Base-by-base conservation (phyloP, 2,888 invertebrate genomes). In the Thyatira batis region DNA sequence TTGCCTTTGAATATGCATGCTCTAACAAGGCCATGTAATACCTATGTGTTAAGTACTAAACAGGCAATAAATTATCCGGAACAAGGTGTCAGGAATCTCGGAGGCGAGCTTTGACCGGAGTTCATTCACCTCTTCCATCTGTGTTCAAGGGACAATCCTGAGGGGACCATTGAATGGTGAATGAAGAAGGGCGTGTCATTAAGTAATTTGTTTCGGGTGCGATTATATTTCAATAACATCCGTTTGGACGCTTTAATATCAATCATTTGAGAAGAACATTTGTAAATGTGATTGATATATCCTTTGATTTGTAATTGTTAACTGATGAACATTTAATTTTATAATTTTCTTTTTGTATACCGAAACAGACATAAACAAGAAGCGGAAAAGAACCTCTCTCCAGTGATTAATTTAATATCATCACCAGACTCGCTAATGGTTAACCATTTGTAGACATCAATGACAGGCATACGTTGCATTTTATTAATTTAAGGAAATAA, bases 101-200 rank as follows among this genome's bases (percentile, higher is more conserved):
- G 68, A 65, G 67, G 66, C 65, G 53, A 61, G 67, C 73, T 65
- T 62, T 64, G 67, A 65, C 58, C 63, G 48, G 57, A 64, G 87
- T 80, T 84, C 85, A 67, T 57, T 71, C 82, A 81, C 77, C 85
- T 69, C 65, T 62, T 17, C 63, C 82, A 80, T 80, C 80, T 79
- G 80, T 78, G 78, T 79, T 81, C 71, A 66, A 81, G 80, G 79
- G 81, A 82, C 86, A 27, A 13, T 3, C 20, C 17, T 20, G 10
- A 27, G 48, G 48, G 48, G 48, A 48, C 27, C 20, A 27, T 20
- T 27, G 48, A 27, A 48, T 48, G n/a, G 39, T 17, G 17, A 48
- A 27, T 27, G 48, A 48, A 13, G 39, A 27, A n/a, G 48, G 48
- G 45, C 45, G 48, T 48, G 48, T 20, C 48, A 11, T 17, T 11